phyloP scores from a whole-genome alignment of 2,113 vertebrate species.

The Xiphophorus couchianus region DNA sequence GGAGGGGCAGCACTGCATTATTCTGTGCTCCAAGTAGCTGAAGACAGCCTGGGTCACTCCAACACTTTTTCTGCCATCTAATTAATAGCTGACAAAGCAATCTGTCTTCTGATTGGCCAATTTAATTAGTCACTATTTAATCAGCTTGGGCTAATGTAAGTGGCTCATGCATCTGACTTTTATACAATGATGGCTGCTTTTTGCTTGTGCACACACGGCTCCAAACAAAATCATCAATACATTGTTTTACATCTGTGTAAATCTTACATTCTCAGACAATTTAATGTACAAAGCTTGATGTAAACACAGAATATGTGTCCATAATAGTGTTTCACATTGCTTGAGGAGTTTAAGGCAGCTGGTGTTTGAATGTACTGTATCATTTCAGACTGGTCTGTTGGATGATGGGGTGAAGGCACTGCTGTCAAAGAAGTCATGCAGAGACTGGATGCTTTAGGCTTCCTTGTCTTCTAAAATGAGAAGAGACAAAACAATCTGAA shows the following conservation, averaged over 20 bases:
- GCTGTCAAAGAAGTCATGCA: constrained; percentile 15
- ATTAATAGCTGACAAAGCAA: neutral
- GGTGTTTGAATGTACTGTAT: constrained; percentile 1
- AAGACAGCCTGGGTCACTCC: too few species aligned
- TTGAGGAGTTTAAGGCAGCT: constrained; percentile 49
- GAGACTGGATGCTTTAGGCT: constrained; percentile 5
- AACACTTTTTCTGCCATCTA: neutral
- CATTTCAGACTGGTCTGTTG: constrained; percentile 28
- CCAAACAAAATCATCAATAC: neutral
- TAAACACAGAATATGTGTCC: neutral
- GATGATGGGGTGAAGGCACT: constrained; percentile 48
- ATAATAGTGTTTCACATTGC: neutral
- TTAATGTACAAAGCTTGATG: neutral
- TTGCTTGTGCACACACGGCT: too few species aligned
- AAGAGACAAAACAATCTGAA: neutral
- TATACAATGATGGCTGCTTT: too few species aligned
- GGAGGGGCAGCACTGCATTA: neutral
- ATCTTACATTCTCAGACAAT: neutral
- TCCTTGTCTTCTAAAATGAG: constrained; percentile 51
- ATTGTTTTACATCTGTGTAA: neutral
- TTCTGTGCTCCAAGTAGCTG: neutral
- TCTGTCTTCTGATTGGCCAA: neutral
- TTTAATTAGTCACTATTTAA: neutral
- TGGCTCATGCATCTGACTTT: too few species aligned
- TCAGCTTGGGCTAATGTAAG: neutral